Conservation (phyloP, 2,113 vertebrate genomes). For the Gavia stellata region DNA sequence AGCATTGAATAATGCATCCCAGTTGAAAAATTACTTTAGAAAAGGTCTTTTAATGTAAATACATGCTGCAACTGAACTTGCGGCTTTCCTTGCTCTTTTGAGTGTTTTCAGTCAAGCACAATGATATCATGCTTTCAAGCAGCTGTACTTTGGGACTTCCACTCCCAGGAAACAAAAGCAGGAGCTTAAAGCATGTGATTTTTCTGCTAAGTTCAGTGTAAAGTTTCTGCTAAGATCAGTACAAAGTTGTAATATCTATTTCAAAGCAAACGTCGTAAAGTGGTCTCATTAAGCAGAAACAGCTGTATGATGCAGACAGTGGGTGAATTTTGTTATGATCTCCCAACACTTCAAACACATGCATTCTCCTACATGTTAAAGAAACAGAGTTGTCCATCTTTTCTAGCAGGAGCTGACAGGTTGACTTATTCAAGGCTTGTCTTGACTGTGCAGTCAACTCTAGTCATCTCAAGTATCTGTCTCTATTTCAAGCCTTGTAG, state of each 20-base stretch:
- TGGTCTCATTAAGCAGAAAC: neutral
- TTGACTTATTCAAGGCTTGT: neutral
- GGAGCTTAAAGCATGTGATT: neutral
- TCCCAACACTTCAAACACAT: neutral
- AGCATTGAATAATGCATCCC: neutral
- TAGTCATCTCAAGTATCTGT: neutral
- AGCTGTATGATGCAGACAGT: neutral
- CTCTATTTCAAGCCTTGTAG: neutral
- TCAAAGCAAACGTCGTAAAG: neutral
- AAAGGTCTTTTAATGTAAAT: neutral
- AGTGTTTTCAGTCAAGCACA: neutral
- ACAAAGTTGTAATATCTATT: neutral
- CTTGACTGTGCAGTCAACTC: neutral
- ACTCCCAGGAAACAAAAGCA: neutral
- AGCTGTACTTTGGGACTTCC: neutral
- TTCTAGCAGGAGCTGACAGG: neutral
- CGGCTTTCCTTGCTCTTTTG: neutral
- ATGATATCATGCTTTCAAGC: neutral
- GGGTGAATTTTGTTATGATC: neutral
- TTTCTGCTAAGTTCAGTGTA: neutral
- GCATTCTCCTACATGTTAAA: neutral
- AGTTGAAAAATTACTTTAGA: neutral
- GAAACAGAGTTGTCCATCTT: neutral
- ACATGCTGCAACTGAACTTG: neutral
- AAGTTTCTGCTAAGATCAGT: neutral